phyloP scores from a whole-genome alignment of 2,888 invertebrate genomes.

The Folsomia manolachei region DNA sequence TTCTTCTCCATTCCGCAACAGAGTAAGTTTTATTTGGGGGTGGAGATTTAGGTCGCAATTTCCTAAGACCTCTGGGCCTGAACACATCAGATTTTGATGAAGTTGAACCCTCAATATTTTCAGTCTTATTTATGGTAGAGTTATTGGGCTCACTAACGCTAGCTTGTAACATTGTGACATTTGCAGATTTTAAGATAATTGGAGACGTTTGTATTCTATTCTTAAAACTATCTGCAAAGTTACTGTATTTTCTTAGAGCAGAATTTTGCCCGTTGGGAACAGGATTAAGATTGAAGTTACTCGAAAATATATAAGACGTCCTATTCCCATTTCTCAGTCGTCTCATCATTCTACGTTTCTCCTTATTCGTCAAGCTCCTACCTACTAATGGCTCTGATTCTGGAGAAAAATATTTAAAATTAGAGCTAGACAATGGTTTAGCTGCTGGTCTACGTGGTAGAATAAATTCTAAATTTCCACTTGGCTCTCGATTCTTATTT shows the following conservation, averaged over 20 bases:
- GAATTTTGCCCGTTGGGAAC: background rate
- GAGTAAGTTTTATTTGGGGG: conserved; percentile 3
- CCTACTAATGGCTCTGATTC: conserved; percentile 4
- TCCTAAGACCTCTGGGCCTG: background rate
- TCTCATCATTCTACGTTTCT: conserved; percentile 28
- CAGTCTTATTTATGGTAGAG: background rate
- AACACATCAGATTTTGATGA: background rate
- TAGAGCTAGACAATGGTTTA: background rate
- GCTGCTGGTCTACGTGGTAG: background rate
- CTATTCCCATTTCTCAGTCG: conserved; percentile 26
- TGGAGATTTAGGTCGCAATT: background rate
- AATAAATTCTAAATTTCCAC: conserved; percentile 5
- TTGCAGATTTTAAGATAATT: conserved; percentile 4
- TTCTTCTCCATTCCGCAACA: conserved; percentile 1
- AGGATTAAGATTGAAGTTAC: background rate
- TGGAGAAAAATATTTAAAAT: background rate
- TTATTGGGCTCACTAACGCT: background rate
- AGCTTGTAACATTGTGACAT: background rate
- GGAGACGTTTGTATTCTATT: background rate
- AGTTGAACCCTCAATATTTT: background rate
- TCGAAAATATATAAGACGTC: background rate
- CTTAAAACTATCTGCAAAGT: background rate
- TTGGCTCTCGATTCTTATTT: background rate
- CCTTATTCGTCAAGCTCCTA: conserved; percentile 24
- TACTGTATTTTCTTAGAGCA: background rate